Evolutionary conservation across 2,113 vertebrate species (phyloP).

Genomic region (Strix uralensis): DNA sequence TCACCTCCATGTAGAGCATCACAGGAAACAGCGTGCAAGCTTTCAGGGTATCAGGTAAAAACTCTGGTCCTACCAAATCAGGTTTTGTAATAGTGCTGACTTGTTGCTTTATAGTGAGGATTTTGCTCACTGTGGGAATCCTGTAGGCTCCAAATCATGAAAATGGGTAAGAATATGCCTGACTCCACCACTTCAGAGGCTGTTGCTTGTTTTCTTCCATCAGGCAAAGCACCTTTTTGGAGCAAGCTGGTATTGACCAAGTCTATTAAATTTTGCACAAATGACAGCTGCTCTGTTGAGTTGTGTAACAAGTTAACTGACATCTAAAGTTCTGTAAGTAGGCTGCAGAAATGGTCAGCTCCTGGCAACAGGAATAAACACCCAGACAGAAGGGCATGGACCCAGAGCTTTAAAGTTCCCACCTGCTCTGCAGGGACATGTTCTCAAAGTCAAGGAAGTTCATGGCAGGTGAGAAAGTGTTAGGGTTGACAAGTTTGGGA

Average conservation of each 20-base stretch:
- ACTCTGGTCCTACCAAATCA: background rate
- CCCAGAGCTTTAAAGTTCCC: background rate
- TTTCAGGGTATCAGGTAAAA: background rate
- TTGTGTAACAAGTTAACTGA: background rate
- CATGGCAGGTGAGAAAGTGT: background rate
- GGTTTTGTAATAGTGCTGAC: background rate
- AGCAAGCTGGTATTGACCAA: fast-evolving
- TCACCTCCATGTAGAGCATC: background rate
- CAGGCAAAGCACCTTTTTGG: background rate
- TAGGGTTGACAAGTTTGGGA: background rate
- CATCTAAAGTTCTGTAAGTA: background rate
- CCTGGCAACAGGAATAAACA: background rate
- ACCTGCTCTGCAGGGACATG: background rate
- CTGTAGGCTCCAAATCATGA: background rate
- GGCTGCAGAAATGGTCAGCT: background rate
- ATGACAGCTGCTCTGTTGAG: background rate
- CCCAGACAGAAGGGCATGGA: background rate
- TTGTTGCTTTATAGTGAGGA: background rate
- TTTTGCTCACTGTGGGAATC: background rate
- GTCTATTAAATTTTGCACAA: background rate
- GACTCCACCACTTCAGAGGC: background rate
- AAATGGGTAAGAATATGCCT: background rate
- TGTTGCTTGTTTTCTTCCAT: background rate
- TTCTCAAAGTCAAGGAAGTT: background rate
- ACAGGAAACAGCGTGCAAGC: background rate